These are phyloP conservation scores for Troides oblongomaculatus DNA, from an alignment of 2,888 invertebrate genomes.

Conservation along the genomic window DNA sequence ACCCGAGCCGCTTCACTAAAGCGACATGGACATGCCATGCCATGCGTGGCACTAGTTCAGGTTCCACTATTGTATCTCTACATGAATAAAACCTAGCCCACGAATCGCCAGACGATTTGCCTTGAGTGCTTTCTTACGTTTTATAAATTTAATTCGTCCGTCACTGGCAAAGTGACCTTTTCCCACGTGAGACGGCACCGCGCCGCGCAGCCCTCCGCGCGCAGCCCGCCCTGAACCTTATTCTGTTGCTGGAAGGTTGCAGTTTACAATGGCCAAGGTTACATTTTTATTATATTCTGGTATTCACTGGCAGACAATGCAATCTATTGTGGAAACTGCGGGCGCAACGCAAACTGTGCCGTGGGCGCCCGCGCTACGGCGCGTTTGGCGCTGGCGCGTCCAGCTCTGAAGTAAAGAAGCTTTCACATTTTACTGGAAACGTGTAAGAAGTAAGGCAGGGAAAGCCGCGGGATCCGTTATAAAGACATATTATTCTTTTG, in stretches of 20 bases:
- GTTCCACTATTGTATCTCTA: background rate
- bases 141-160: constrained; percentile 60
- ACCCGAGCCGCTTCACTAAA: too few relatives aligned
- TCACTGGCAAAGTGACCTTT: constrained; percentile 63
- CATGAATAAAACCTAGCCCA: constrained; percentile 33
- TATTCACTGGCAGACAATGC: constrained; percentile 74
- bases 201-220: background rate
- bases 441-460: constrained; percentile 72
- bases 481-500: constrained; percentile 80
- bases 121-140: constrained; percentile 37
- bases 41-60: too few relatives aligned
- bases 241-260: constrained; percentile 35
- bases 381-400: constrained; percentile 34
- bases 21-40: too few relatives aligned
- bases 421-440: constrained; percentile 76
- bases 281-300: constrained; percentile 63
- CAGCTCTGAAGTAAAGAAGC: constrained; percentile 57
- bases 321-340: constrained; percentile 61
- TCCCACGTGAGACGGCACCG: constrained; percentile 55
- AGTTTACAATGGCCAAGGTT: constrained; percentile 39
- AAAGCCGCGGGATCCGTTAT: constrained; percentile 74
- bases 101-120: constrained; percentile 33
- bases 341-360: constrained; percentile 35
- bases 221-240: constrained; percentile 39
- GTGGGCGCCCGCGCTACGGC: constrained; percentile 37